phyloP scores from a whole-genome alignment of 2,797 vertebrate species.

The Miichthys miiuy region DNA sequence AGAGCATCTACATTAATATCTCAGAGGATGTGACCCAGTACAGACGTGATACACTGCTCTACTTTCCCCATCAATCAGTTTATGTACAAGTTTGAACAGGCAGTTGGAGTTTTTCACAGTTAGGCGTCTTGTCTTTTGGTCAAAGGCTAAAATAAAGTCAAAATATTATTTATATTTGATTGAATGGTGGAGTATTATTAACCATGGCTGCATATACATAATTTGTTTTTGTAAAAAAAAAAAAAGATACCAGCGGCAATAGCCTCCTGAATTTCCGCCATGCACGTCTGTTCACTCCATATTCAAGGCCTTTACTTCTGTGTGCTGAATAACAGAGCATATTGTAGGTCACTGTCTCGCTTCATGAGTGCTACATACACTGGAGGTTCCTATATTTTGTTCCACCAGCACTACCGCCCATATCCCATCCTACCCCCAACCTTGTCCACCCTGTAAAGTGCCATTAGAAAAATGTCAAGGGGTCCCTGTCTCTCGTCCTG shows the following conservation, averaged over 20 bases:
- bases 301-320: slow-evolving; percentile 10
- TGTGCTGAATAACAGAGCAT: slow-evolving; percentile 34
- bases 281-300: slow-evolving; percentile 19
- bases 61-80: slow-evolving; percentile 48
- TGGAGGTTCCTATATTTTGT: slow-evolving; percentile 64
- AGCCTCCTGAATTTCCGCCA: neutral
- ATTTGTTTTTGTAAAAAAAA: slow-evolving; percentile 13
- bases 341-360: slow-evolving; percentile 56
- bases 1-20: slow-evolving; percentile 52
- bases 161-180: slow-evolving; percentile 24
- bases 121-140: slow-evolving; percentile 12
- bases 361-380: slow-evolving; percentile 53
- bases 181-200: slow-evolving; percentile 15
- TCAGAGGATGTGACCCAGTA: slow-evolving; percentile 58
- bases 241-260: neutral
- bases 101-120: slow-evolving; percentile 16
- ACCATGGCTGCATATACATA: neutral
- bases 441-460: slow-evolving; percentile 82
- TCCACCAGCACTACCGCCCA: slow-evolving; percentile 53
- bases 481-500: slow-evolving; percentile 73
- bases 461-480: slow-evolving; percentile 86
- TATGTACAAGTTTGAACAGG: slow-evolving; percentile 24
- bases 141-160: slow-evolving; percentile 5
- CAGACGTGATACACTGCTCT: slow-evolving; percentile 42
- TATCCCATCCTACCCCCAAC: slow-evolving; percentile 72